phyloP scores from a whole-genome alignment of 2,113 vertebrate genomes.

The Menura novaehollandiae region DNA sequence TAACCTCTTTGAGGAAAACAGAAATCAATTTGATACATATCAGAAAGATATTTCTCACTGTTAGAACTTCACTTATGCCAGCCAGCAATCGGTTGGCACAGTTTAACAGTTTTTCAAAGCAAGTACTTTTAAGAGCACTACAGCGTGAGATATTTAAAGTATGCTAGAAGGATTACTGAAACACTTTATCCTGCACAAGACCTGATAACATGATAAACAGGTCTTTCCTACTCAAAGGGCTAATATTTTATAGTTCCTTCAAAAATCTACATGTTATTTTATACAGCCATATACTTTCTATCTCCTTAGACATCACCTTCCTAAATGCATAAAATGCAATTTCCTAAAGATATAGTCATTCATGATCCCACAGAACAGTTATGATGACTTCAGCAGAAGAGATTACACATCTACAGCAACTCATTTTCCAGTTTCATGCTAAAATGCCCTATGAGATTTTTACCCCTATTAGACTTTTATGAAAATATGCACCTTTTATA shows the following conservation, averaged over 20 bases:
- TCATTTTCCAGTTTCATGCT: conserved; percentile 53
- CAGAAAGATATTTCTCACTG: conserved; percentile 58
- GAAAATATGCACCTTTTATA: conserved; percentile 65
- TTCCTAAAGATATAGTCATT: conserved; percentile 36
- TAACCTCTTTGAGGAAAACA: conserved; percentile 74
- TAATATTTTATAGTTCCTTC: conserved; percentile 46
- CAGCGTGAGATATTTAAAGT: conserved; percentile 4
- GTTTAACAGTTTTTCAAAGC: conserved; percentile 12
- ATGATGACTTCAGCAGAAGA: conserved; percentile 65
- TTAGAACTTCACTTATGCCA: conserved; percentile 53
- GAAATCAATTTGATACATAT: conserved; percentile 67
- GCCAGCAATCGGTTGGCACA: neutral
- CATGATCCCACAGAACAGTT: conserved; percentile 49
- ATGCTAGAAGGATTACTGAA: neutral
- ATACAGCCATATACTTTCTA: conserved; percentile 15
- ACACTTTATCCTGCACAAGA: neutral
- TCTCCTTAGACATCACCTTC: conserved; percentile 30
- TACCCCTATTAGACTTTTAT: conserved; percentile 61
- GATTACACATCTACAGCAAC: conserved; percentile 42
- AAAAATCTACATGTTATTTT: conserved; percentile 58
- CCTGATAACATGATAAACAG: conserved; percentile 18
- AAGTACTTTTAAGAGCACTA: conserved; percentile 1
- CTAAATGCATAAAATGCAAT: conserved; percentile 48
- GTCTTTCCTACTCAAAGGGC: conserved; percentile 37
- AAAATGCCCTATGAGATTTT: conserved; percentile 61